Base-by-base conservation (phyloP, 2,797 vertebrate species). In the Cynopterus sphinx region DNA sequence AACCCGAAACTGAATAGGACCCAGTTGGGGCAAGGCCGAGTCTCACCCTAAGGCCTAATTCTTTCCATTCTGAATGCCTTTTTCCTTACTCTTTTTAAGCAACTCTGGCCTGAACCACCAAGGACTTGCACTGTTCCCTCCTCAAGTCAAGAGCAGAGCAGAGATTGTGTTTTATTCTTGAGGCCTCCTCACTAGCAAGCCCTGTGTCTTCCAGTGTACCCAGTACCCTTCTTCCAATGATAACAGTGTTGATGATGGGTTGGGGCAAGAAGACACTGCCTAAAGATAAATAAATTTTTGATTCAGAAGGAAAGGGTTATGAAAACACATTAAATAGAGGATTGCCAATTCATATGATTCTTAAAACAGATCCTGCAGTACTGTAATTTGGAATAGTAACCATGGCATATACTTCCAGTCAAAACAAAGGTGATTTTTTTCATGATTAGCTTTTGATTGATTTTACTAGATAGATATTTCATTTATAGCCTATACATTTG, bases 401-500 rank as follows among this genome's bases (percentile, higher is more conserved):
- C 21, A 1, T 59, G 94, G 84, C 79, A 39, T 71, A 55, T 53
- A 61, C 94, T 97, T 55, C 87, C 15, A 49, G 49, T 95, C 97
- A 97, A 78, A 96, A 71, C 95, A 73, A 94, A 49, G 57, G 95
- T 97, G 96, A 95, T 91, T 78, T 90, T 97, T 97, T 93, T 96
- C 49, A 94, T 97, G 95, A 93, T 96, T 95, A 4, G 9, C 57
- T 98, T 97, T 97, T 95, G 90, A 96, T 98, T 98, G 98, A 98
- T 97, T 84, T 95, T 94, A 88, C 95, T 78, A 92, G 94, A 90
- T 77, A 86, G 85, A 97, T 93, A 96, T 97, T 96, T 97, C 96
- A 86, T 94, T 93, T 97, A 90, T 43, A 92, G 21, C 82, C 97
- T 95, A 88, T 95, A 97, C 91, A 87, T 97, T 96, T 96, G 97